phyloP scores from a whole-genome alignment of 2,888 invertebrate species.

The Matsumyia berberina region DNA sequence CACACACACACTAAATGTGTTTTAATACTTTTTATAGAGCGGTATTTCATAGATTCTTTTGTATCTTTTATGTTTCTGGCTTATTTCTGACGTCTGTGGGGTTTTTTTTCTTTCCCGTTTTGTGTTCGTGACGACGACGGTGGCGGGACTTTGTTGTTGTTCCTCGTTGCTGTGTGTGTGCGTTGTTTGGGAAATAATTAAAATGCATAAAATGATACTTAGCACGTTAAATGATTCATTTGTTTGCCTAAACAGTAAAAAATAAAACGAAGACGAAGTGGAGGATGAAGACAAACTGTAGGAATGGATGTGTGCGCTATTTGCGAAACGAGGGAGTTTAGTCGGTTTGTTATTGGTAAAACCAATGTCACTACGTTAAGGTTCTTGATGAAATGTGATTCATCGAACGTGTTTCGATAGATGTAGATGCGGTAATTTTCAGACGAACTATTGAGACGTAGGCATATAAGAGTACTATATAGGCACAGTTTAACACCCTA shows the following conservation, averaged over 20 bases:
- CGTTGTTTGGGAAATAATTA: conserved; percentile 60
- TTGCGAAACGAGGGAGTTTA: background rate
- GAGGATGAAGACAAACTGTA: conserved; percentile 4
- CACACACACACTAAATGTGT: conserved; percentile 6
- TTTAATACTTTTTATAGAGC: conserved; percentile 52
- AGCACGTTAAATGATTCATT: conserved; percentile 64
- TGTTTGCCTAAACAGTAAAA: conserved; percentile 48
- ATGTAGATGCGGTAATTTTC: background rate
- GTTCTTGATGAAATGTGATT: conserved; percentile 44
- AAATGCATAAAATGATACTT: conserved; percentile 65
- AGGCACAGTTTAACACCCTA: too few relatives aligned
- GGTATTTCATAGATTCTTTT: conserved; percentile 53
- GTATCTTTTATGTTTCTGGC: conserved; percentile 52
- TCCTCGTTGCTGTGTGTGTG: conserved; percentile 9
- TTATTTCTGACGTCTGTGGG: conserved; percentile 47
- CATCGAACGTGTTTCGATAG: conserved; percentile 27
- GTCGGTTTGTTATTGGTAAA: conserved; percentile 30
- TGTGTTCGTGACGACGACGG: conserved; percentile 1
- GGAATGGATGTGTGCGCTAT: conserved; percentile 6
- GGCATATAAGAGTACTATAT: too few relatives aligned
- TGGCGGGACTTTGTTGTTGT: conserved; percentile 46
- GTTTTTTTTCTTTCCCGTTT: conserved; percentile 10
- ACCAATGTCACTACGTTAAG: conserved; percentile 36
- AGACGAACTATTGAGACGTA: too few relatives aligned
- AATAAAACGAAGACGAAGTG: background rate